Evolutionary conservation across 1,140 invertebrate species (phyloP), one percentile per base, ranked within the genome.

Genomic region (Galleria mellonella): DNA sequence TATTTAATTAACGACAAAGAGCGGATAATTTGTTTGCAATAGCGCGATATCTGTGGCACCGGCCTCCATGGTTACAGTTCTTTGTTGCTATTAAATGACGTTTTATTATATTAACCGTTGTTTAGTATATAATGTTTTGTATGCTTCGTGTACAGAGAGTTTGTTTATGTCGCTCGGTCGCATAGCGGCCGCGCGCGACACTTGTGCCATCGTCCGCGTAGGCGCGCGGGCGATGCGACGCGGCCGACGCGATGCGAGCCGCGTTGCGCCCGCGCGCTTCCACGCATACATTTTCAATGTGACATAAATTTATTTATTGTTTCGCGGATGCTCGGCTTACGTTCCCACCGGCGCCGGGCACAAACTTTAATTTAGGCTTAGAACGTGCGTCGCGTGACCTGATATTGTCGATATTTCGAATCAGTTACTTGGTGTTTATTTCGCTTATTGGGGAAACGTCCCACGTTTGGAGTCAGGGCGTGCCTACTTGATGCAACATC

Each of bases 301-400:
- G 69, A 73, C 65, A 72, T 78, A 23, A 70, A n/a, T n/a, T 78
- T 65, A 72, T 75, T 76, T 76, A 75, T 78, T 78, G 57, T 59
- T 55, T 57, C 49, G 66, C 62, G 65, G 66, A 66, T 66, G 56
- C 69, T 72, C 62, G 67, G 64, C 64, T 62, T 48, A 67, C 54
- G 54, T 62, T 67, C 75, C 76, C 76, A 75, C 76, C 76, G 76
- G 75, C 63, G 74, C 74, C 70, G 65, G 69, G 72, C 72, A 76
- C 73, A 68, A 71, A 55, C 62, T 69, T 68, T 65, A 64, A 55
- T 73, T 68, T 82, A 82, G 65, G 68, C 68, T 71, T 73, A 72
- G 67, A 57, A 63, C 66, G 71, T 77, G 72, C 74, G 70, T 83
- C 74, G 64, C 65, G 76, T 81, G 79, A 81, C 73, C 79, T 81